Evolutionary conservation across 2,113 vertebrate species (phyloP).

Genomic region (Hystrix brachyura): DNA sequence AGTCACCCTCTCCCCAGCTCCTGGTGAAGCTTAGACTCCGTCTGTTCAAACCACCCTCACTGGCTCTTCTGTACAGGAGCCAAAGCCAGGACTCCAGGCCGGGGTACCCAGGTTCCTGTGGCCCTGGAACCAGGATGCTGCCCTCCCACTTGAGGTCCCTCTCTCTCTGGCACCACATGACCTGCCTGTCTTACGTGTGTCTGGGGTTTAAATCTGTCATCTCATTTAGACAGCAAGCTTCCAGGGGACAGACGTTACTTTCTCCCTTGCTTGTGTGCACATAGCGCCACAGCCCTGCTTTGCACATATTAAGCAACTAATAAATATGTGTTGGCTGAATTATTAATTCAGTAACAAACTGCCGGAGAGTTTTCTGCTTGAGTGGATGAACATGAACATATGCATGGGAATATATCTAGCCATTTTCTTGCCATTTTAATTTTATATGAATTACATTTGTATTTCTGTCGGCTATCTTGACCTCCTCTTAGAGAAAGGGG

Average conservation of each 20-base stretch:
- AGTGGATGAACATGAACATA: background rate
- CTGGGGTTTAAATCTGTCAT: background rate
- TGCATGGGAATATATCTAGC: background rate
- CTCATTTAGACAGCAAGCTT: background rate
- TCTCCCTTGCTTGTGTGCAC: background rate
- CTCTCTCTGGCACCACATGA: background rate
- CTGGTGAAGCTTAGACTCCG: background rate
- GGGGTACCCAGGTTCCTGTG: background rate
- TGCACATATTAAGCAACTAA: background rate
- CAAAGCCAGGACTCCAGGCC: background rate
- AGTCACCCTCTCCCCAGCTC: background rate
- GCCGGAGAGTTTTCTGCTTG: conserved; percentile 25
- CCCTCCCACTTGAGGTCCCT: accelerated
- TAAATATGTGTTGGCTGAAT: conserved; percentile 33
- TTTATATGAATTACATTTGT: background rate
- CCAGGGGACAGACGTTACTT: background rate
- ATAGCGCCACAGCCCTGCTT: background rate
- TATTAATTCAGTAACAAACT: conserved; percentile 57
- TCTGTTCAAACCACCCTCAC: background rate
- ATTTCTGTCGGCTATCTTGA: background rate
- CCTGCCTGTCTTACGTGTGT: accelerated
- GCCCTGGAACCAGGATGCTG: background rate
- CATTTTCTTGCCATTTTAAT: conserved; percentile 10
- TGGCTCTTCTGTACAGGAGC: accelerated
- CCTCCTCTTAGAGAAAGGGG: background rate